Percentiles rank a stretch among this genome's conserved stretches.
Conservation (phyloP, 2,888 invertebrate genomes). For the Hetaerina titia region DNA sequence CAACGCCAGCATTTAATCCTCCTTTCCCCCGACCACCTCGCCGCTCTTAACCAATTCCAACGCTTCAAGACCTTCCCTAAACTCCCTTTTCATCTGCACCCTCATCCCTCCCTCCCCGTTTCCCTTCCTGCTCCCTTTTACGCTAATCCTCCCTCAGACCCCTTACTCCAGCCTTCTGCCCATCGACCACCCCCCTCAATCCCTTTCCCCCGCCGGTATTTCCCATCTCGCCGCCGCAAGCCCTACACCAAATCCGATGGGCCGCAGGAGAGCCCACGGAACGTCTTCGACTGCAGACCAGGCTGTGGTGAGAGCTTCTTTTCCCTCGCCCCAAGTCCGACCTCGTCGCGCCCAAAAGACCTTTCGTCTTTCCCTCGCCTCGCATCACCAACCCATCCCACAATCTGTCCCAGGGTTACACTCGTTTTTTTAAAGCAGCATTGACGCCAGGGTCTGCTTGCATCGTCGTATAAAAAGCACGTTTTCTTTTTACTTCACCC, state of each 20-base stretch:
- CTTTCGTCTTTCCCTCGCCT: background rate
- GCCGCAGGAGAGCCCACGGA: conserved; percentile 60
- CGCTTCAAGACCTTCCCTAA: conserved; percentile 53
- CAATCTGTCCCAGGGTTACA: background rate
- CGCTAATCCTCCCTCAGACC: background rate
- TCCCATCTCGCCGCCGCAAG: background rate
- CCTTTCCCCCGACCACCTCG: background rate
- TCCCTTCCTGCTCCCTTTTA: background rate
- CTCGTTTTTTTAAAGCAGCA: background rate
- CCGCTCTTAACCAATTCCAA: conserved; percentile 58
- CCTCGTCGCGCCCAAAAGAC: background rate
- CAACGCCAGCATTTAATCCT: conserved; percentile 55
- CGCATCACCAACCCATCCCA: background rate
- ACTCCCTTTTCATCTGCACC: conserved; percentile 48
- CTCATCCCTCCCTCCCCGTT: background rate
- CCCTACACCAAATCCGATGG: conserved; percentile 58
- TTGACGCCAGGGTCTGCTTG: too few relatives aligned
- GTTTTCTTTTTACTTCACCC: background rate
- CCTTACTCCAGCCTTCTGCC: background rate
- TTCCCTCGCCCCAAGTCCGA: background rate
- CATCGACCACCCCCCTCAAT: background rate
- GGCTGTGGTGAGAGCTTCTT: conserved; percentile 44
- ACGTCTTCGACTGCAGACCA: conserved; percentile 58
- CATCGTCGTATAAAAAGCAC: too few relatives aligned
- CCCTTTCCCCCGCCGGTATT: background rate